phyloP scores from a whole-genome alignment of 1,140 invertebrate genomes.

The Euborellia annulipes region DNA sequence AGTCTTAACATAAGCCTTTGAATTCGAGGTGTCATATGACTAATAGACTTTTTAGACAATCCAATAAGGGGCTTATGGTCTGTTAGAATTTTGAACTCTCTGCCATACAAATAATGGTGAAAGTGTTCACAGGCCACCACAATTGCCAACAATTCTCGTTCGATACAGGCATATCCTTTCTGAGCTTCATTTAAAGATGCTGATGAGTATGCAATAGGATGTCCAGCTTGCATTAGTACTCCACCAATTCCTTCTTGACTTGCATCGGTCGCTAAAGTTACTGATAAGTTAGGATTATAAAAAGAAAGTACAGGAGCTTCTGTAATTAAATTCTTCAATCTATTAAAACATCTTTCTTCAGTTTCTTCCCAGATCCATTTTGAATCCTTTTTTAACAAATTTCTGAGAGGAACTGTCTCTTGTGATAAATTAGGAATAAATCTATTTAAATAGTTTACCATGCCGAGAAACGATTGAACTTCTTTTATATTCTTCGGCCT shows the following conservation, averaged over 20 bases:
- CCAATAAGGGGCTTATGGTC: constrained; percentile 29
- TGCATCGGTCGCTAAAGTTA: constrained; percentile 9
- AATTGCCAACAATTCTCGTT: constrained; percentile 35
- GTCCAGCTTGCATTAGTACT: constrained; percentile 14
- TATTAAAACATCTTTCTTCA: constrained; percentile 15
- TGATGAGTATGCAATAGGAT: constrained; percentile 23
- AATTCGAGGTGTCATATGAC: constrained; percentile 24
- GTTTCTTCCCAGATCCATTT: constrained; percentile 14
- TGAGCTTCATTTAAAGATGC: constrained; percentile 15
- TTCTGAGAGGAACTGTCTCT: constrained; percentile 15
- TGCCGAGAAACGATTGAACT: constrained; percentile 18
- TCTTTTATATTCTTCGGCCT: not conserved
- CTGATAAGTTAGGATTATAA: constrained; percentile 13
- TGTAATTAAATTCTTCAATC: constrained; percentile 17
- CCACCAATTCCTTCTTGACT: constrained; percentile 14
- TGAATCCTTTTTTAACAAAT: constrained; percentile 18
- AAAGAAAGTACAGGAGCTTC: constrained; percentile 18
- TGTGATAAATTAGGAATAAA: constrained; percentile 22
- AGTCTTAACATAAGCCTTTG: constrained; percentile 28
- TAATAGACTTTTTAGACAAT: constrained; percentile 26
- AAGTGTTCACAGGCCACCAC: constrained; percentile 27
- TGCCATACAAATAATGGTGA: constrained; percentile 25
- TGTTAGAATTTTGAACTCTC: constrained; percentile 26
- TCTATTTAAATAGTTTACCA: constrained; percentile 25
- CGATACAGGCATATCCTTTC: constrained; percentile 25